Percentiles rank a stretch among this genome's conserved stretches.
Conservation (phyloP, 1,140 invertebrate species). For the Ooceraea biroi region DNA sequence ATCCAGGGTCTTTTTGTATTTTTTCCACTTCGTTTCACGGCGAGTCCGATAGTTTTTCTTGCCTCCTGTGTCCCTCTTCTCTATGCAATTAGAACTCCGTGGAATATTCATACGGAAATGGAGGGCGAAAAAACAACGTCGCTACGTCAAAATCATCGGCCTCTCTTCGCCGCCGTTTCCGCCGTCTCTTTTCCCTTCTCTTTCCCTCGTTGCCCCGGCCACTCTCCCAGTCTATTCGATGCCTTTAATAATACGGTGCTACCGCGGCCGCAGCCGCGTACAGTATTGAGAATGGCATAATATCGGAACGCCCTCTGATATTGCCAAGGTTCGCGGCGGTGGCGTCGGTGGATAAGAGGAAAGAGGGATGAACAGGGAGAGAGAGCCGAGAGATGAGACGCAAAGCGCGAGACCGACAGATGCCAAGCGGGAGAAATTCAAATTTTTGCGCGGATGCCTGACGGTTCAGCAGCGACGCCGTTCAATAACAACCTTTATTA, state of each 20-base stretch:
- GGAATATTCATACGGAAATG: constrained; percentile 69
- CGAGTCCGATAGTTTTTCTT: not conserved
- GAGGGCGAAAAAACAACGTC: constrained; percentile 59
- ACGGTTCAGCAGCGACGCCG: constrained; percentile 72
- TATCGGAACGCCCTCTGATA: constrained; percentile 71
- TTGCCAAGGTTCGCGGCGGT: constrained; percentile 73
- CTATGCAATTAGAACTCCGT: constrained; percentile 30
- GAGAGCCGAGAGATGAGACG: constrained; percentile 42
- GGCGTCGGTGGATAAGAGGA: constrained; percentile 36
- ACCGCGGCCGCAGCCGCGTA: constrained; percentile 63
- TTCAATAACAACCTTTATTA: constrained; percentile 84
- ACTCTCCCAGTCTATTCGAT: constrained; percentile 41
- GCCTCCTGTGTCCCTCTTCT: constrained; percentile 34
- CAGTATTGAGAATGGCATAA: constrained; percentile 78
- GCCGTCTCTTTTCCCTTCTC: not conserved
- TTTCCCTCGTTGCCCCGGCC: constrained; percentile 22
- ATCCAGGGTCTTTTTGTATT: not conserved
- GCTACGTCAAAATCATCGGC: constrained; percentile 66
- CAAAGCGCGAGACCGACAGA: constrained; percentile 73
- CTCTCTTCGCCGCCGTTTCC: constrained; percentile 53
- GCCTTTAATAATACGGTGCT: constrained; percentile 76
- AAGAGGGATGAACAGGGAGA: constrained; percentile 36
- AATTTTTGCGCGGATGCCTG: constrained; percentile 79
- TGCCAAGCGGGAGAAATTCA: constrained; percentile 78
- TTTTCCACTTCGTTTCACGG: not conserved